Base-by-base conservation (phyloP, 2,888 invertebrate genomes). In the Hymenopus coronatus region DNA sequence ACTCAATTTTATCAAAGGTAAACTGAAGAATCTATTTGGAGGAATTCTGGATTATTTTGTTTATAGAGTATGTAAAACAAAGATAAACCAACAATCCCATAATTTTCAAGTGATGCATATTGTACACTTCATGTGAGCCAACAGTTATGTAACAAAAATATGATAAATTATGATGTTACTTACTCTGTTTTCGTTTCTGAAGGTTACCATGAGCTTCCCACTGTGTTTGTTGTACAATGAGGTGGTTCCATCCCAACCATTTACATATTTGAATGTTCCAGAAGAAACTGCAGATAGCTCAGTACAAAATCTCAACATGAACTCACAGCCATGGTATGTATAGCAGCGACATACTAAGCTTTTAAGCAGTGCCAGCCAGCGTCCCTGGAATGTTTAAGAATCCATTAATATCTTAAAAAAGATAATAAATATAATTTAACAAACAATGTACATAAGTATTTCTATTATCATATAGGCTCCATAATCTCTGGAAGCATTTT, bases 131-230 rank as follows among this genome's bases (percentile, higher is more conserved):
- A 30, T 30, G 30, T 30, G 4, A 30, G 4, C 4, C 30, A 30
- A 30, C 4, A 30, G 4, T 30, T 30, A 30, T 33, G 33, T 33
- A 33, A 8, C 33, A 33, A 6, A 33, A 33, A 33, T 8, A n/a
- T 33, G 33, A 33, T 33, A 33, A 40, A n/a, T n/a, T n/a, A n/a
- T n/a, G n/a, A n/a, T n/a, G n/a, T 30, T 84, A 90, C 91, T 89
- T 88, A 95, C 95, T 93, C 96, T 94, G 92, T 96, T 96, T 92
- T 96, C 96, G 93, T 96, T 96, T 87, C 96, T 95, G 93, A 97
- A 96, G 90, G 97, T 97, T 28, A 96, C 96, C 89, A 96, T 92
- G 54, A 96, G 94, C 91, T 95, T 95, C 90, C 95, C 95, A 90
- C 94, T 95, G 87, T 95, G 94, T 91, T 95, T 94, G 92, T 96